A percentile compares a stretch with the other conserved stretches of the same genome.
Evolutionary conservation across 2,888 invertebrate genomes (phyloP).

Genomic region (Laspeyria flexula): DNA sequence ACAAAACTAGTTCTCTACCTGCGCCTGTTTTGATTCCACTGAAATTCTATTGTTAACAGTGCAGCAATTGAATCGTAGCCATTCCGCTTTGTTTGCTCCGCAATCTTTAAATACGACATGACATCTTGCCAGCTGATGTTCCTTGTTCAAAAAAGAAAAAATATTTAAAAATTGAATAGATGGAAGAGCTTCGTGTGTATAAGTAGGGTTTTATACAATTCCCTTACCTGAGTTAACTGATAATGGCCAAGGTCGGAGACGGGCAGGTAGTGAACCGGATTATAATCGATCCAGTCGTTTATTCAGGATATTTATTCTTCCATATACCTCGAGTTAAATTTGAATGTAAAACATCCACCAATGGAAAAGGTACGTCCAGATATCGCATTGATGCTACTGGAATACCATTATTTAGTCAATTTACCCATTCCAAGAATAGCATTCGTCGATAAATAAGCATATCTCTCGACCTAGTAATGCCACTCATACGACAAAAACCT

Average conservation of each 20-base stretch:
- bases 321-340: constrained; percentile 18
- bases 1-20: constrained; percentile 4
- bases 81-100: background rate
- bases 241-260: constrained; percentile 63
- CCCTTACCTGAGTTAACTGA: constrained; percentile 73
- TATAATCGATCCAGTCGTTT: constrained; percentile 65
- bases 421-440: too few relatives aligned
- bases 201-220: constrained; percentile 59
- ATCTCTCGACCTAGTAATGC: too few relatives aligned
- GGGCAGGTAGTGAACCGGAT: constrained; percentile 75
- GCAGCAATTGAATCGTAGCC: background rate
- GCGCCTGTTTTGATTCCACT: background rate
- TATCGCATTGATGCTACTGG: too few relatives aligned
- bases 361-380: too few relatives aligned
- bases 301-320: constrained; percentile 51
- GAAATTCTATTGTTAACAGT: background rate
- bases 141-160: constrained; percentile 53
- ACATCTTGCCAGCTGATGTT: constrained; percentile 54
- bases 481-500: too few relatives aligned
- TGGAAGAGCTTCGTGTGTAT: constrained; percentile 56
- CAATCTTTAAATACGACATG: constrained; percentile 17
- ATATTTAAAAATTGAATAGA: constrained; percentile 43
- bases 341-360: constrained; percentile 16
- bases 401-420: too few relatives aligned
- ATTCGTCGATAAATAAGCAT: too few relatives aligned